These are phyloP conservation scores for Anastrepha ludens DNA, from an alignment of 1,140 invertebrate species.

Conservation along the genomic window DNA sequence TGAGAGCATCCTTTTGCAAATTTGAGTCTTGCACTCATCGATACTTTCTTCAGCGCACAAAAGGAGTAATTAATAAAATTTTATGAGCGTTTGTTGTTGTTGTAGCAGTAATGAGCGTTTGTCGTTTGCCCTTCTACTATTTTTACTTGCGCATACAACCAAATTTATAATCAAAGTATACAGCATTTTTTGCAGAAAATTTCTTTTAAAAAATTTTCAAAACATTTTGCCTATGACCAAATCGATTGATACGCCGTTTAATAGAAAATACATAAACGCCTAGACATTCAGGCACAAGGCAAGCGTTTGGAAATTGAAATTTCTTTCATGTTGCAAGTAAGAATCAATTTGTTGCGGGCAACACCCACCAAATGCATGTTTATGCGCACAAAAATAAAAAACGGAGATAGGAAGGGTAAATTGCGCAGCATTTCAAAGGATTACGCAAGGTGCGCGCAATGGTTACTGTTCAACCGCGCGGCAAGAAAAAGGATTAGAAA, in stretches of 20 bases:
- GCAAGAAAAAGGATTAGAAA: neutral
- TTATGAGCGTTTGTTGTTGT: too few relatives aligned
- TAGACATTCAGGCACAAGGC: neutral
- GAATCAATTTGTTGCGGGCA: conserved; percentile 9
- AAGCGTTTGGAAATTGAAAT: neutral
- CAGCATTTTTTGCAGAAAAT: neutral
- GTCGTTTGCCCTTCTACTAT: too few relatives aligned
- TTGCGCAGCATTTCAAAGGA: conserved; percentile 38
- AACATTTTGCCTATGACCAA: neutral
- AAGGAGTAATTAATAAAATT: too few relatives aligned
- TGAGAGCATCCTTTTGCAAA: too few relatives aligned
- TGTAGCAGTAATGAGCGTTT: too few relatives aligned
- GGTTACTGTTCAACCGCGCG: neutral
- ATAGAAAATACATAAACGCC: neutral
- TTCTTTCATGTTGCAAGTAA: neutral
- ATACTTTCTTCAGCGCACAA: too few relatives aligned
- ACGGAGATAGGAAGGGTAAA: neutral
- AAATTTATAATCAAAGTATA: neutral
- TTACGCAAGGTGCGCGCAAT: conserved; percentile 5
- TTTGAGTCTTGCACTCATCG: too few relatives aligned
- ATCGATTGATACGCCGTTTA: neutral
- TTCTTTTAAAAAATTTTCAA: neutral
- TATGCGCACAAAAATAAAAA: neutral
- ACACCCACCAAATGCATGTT: neutral
- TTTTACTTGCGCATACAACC: neutral